A percentile compares a stretch with the other conserved stretches of the same genome.
Evolutionary conservation across 2,888 invertebrate genomes (phyloP).

Genomic region (Meiosimyza platycephala): DNA sequence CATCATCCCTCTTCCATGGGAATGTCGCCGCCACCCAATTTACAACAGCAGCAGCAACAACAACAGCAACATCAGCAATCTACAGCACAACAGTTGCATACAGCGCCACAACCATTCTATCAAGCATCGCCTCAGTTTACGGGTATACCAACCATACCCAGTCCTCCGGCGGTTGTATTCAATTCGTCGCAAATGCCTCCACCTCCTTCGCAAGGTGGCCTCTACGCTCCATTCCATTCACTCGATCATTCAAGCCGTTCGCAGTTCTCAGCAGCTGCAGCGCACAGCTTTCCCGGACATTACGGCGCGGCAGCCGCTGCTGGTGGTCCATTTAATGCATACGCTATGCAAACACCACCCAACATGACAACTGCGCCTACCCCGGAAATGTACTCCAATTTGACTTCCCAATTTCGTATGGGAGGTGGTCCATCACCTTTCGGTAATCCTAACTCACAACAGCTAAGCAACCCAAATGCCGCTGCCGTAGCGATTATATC

Average conservation of each 20-base stretch:
- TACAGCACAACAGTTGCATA: conserved; percentile 67
- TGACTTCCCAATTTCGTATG: conserved; percentile 73
- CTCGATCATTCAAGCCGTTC: conserved; percentile 77
- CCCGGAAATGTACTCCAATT: conserved; percentile 78
- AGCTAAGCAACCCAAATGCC: conserved; percentile 85
- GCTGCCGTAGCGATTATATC: conserved; percentile 79
- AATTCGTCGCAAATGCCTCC: conserved; percentile 81
- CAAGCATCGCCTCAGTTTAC: conserved; percentile 79
- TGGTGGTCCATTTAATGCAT: conserved; percentile 76
- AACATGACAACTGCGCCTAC: conserved; percentile 71
- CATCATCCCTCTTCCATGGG: conserved; percentile 67
- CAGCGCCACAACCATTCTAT: conserved; percentile 71
- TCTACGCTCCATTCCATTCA: conserved; percentile 86
- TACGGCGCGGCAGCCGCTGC: conserved; percentile 68
- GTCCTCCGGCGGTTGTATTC: conserved; percentile 81
- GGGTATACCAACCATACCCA: conserved; percentile 85
- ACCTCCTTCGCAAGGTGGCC: conserved; percentile 74
- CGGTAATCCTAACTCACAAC: conserved; percentile 74
- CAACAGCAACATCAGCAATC: conserved; percentile 66
- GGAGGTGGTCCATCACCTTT: conserved; percentile 73
- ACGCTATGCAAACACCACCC: conserved; percentile 71
- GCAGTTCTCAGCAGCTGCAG: conserved; percentile 76
- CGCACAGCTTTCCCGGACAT: conserved; percentile 69
- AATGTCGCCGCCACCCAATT: conserved; percentile 70
- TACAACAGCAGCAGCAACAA: conserved; percentile 81